Evolutionary conservation across 1,140 invertebrate species (phyloP).

Genomic region (Drosophila quadrilineata): DNA sequence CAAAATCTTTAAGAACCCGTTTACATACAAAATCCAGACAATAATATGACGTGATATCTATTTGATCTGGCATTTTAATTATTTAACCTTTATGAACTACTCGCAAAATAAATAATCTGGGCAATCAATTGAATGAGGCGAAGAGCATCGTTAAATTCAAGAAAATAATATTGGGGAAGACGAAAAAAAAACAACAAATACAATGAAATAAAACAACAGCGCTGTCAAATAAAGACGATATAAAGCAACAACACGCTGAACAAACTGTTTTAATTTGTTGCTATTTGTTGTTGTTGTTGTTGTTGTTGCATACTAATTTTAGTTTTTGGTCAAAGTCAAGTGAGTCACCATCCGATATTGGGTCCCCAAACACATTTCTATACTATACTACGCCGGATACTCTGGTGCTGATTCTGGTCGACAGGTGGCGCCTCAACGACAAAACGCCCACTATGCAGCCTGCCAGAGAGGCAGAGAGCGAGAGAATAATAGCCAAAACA

Average conservation of each 20-base stretch:
- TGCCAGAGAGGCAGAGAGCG: conserved; percentile 7
- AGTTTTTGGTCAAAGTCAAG: conserved; percentile 76
- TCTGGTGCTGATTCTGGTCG: conserved; percentile 20
- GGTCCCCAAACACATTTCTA: conserved; percentile 22
- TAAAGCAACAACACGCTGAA: conserved; percentile 32
- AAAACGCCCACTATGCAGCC: conserved; percentile 36
- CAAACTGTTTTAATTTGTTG: conserved; percentile 40
- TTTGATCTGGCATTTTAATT: conserved; percentile 17
- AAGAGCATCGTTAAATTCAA: too few species aligned
- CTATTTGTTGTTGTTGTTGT: conserved; percentile 31
- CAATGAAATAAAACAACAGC: conserved; percentile 10
- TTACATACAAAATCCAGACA: too few species aligned
- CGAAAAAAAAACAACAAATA: conserved; percentile 5
- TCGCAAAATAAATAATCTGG: conserved; percentile 13
- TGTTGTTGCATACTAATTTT: conserved; percentile 68
- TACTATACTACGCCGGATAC: conserved; percentile 14
- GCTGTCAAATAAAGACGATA: conserved; percentile 48
- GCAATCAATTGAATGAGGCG: conserved; percentile 14
- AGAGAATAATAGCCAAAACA: not conserved
- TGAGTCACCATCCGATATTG: conserved; percentile 53
- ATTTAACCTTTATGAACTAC: conserved; percentile 39
- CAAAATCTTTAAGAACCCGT: conserved; percentile 26
- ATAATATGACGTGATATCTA: too few species aligned
- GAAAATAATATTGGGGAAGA: conserved; percentile 7
- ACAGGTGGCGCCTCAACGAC: conserved; percentile 34